Evolutionary conservation across 2,797 vertebrate genomes (phyloP).

Genomic region (Eurystomus glaucurus): DNA sequence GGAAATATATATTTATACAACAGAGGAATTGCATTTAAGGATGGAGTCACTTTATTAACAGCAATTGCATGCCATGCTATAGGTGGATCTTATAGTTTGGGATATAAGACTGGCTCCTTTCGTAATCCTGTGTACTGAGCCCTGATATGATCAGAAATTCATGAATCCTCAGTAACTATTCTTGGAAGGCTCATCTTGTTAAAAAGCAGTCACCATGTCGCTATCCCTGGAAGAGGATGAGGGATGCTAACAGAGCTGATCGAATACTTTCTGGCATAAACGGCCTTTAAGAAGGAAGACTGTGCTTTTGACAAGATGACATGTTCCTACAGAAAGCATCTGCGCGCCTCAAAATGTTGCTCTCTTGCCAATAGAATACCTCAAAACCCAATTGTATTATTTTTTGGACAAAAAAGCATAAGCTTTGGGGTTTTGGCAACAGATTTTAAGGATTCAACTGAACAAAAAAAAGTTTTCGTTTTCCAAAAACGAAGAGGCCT

Average conservation of each 20-base stretch:
- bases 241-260: neutral
- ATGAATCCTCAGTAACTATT: neutral
- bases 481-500: neutral
- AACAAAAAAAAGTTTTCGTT: neutral
- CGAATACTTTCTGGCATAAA: neutral
- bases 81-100: constrained; percentile 1
- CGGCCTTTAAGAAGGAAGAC: neutral
- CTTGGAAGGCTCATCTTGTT: constrained; percentile 32
- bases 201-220: neutral
- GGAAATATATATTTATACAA: constrained; percentile 50
- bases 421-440: constrained; percentile 23
- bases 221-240: constrained; percentile 7
- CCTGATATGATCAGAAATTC: neutral
- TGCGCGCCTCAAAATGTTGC: neutral
- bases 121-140: neutral
- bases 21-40: neutral
- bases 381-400: constrained; percentile 29
- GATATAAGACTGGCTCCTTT: neutral
- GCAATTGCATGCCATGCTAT: neutral
- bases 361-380: constrained; percentile 12
- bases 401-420: constrained; percentile 35
- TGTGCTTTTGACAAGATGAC: constrained; percentile 38
- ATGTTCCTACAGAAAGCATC: constrained; percentile 42
- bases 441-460: neutral
- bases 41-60: constrained; percentile 13